Evolutionary conservation across 2,113 vertebrate species (phyloP).

Genomic region (Microtus oregoni): DNA sequence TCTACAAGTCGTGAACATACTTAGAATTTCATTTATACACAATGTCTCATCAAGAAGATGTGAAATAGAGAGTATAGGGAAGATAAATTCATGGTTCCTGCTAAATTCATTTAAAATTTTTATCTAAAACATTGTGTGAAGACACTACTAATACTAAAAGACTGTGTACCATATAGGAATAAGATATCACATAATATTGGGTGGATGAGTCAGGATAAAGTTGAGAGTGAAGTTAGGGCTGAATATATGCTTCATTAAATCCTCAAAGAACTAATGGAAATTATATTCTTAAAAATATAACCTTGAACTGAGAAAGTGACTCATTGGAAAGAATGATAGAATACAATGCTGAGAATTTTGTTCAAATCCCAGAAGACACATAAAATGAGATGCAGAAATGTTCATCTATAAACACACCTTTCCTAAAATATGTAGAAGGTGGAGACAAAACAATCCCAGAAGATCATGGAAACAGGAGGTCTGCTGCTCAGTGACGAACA

Average conservation of each 20-base stretch:
- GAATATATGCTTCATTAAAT: not conserved
- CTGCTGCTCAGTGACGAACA: not conserved
- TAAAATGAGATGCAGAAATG: not conserved
- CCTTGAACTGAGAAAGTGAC: not conserved
- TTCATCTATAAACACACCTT: not conserved
- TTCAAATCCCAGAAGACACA: not conserved
- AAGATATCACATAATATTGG: not conserved
- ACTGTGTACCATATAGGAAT: fast-evolving
- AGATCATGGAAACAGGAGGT: not conserved
- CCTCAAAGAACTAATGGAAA: not conserved
- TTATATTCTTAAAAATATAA: not conserved
- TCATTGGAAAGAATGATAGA: not conserved
- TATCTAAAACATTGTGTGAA: not conserved
- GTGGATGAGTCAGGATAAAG: too few species aligned
- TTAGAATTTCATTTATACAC: not conserved
- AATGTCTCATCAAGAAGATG: not conserved
- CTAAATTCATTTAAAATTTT: not conserved
- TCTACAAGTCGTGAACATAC: not conserved
- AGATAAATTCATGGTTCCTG: not conserved
- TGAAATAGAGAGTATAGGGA: not conserved
- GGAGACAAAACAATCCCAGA: not conserved
- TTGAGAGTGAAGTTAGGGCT: not conserved
- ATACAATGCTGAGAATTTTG: not conserved
- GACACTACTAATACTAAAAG: not conserved
- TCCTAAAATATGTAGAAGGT: not conserved